These are phyloP conservation scores for Lamellibrachia satsuma DNA, from an alignment of 2,888 invertebrate genomes.

Conservation along the genomic window DNA sequence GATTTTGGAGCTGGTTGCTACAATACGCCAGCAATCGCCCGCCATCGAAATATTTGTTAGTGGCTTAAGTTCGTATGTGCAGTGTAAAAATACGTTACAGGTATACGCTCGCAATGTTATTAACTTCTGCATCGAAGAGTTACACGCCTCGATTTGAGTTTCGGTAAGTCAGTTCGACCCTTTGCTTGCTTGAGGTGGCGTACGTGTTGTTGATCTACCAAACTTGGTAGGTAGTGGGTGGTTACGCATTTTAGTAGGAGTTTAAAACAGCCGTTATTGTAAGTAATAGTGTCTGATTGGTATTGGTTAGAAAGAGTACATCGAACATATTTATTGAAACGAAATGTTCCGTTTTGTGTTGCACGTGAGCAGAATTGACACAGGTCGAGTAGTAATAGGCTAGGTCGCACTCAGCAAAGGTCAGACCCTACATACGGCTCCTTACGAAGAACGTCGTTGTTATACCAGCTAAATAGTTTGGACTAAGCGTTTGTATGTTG, in stretches of 20 bases:
- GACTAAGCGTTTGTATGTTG: not conserved
- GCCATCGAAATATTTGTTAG: not conserved
- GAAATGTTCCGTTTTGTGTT: not conserved
- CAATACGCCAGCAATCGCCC: no score
- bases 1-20: no score
- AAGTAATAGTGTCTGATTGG: not conserved
- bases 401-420: not conserved
- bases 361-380: not conserved
- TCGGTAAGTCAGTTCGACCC: conserved; percentile 4
- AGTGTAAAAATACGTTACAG: not conserved
- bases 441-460: not conserved
- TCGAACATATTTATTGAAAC: not conserved
- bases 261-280: not conserved
- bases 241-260: not conserved
- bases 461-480: not conserved
- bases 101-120: not conserved
- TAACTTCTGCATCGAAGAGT: conserved; percentile 10
- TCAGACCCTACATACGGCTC: not conserved
- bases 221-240: not conserved
- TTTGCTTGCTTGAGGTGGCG: not conserved
- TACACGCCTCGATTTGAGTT: not conserved
- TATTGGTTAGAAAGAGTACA: not conserved
- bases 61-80: not conserved
- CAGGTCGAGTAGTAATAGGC: not conserved
- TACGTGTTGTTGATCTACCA: not conserved